Base-by-base conservation (phyloP, 2,113 vertebrate genomes). In the Tragulus kanchil region DNA sequence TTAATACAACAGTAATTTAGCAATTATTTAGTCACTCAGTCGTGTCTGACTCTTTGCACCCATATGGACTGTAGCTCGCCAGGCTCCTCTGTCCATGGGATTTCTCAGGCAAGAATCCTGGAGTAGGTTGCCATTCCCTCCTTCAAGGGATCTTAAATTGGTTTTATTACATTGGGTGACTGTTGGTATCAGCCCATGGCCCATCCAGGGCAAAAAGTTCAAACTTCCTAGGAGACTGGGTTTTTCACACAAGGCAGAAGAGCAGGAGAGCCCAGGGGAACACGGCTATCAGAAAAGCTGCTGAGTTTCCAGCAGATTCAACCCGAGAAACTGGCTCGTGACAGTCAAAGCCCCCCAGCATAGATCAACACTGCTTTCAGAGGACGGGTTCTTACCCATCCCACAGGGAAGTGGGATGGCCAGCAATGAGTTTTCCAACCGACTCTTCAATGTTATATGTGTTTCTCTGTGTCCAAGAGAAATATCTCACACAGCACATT, bases 241-340 rank as follows among this genome's bases (percentile, higher is more conserved):
- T 82, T 79, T 69, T 56, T 67, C 92, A 92, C 21, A 50, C 26
- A 5, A 1, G n/a, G 36, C 17, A 77, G 59, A 67, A 64, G 4
- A 36, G 25, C 28, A 71, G 21, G 15, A 92, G 11, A 26, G 42
- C 36, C 36, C 36, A 36, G 36, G 59, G 8, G 59, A 61, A 61
- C 59, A 61, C 8, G 59, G 58, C 58, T 19, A 59, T 59, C 21
- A 19, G 56, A 89, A 52, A n/a, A 94, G 25, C 64, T 36, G 50
- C 7, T 4, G 25, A 42, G 67, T 36, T 85, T 59, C 31, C 69
- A 71, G 28, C 23, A 26, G 59, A 48, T 31, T 75, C 21, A n/a
- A 64, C 28, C 3, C 17, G 11, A 62, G 36, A 52, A 6, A 16
- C 7, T 0, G 0, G 50, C 36, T 64, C 1, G 0, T 3, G 10